phyloP scores from a whole-genome alignment of 2,888 invertebrate genomes.

The Marronus borbonicus region DNA sequence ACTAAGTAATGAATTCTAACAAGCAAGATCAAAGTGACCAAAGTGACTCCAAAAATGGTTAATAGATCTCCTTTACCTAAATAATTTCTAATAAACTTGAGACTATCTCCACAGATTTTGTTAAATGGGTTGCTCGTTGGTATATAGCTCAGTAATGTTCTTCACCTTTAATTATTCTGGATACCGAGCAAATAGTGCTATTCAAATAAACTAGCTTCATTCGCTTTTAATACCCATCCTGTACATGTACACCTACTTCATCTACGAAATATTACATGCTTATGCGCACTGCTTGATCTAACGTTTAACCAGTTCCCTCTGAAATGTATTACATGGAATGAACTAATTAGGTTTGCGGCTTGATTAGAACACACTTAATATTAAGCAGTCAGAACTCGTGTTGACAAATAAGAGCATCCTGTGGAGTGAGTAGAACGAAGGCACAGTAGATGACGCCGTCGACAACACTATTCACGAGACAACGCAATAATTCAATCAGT shows the following conservation, averaged over 20 bases:
- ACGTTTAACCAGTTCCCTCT: constrained; percentile 30
- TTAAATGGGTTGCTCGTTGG: too few relatives aligned
- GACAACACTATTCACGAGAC: constrained; percentile 36
- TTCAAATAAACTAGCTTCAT: neutral
- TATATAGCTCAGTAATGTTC: neutral
- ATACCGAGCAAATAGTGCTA: neutral
- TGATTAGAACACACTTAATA: constrained; percentile 49
- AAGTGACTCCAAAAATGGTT: too few relatives aligned
- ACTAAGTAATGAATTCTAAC: too few relatives aligned
- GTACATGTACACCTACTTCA: neutral
- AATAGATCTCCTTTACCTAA: too few relatives aligned
- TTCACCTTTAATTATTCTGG: neutral
- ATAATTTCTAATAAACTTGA: too few relatives aligned
- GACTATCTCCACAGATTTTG: too few relatives aligned
- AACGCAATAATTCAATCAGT: constrained; percentile 43
- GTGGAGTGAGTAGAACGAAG: constrained; percentile 24
- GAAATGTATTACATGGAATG: constrained; percentile 39
- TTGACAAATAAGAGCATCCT: constrained; percentile 48
- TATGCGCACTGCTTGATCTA: constrained; percentile 19
- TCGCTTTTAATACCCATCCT: neutral
- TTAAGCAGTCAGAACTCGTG: constrained; percentile 38
- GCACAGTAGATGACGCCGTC: constrained; percentile 18
- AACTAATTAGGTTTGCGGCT: constrained; percentile 51
- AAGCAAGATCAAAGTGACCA: too few relatives aligned
- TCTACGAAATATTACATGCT: neutral